These are phyloP conservation scores for Pituophis catenifer DNA, from an alignment of 2,113 vertebrate genomes.

Conservation along the genomic window DNA sequence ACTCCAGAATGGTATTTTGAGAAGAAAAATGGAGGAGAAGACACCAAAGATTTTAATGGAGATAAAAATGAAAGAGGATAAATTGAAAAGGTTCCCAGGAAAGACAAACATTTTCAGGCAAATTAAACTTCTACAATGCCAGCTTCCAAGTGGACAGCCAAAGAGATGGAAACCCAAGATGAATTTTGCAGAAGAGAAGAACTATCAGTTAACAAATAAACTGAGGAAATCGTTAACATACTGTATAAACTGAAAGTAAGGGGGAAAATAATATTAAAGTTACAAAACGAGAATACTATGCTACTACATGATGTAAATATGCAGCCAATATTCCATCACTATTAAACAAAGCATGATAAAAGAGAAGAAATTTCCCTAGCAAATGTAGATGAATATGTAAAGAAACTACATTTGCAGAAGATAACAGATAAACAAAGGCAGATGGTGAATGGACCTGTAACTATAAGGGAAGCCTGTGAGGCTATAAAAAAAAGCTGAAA, in stretches of 20 bases:
- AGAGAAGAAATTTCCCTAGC: background rate
- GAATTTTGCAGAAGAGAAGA: background rate
- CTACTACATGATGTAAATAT: background rate
- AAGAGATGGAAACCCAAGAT: background rate
- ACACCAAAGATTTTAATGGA: background rate
- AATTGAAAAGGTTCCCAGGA: background rate
- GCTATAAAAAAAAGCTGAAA: background rate
- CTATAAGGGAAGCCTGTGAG: background rate
- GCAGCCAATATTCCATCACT: background rate
- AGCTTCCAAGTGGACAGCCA: background rate
- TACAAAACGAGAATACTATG: background rate
- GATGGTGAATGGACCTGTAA: background rate
- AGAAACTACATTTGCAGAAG: background rate
- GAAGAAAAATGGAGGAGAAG: background rate
- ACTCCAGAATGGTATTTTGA: background rate
- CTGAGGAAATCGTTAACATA: background rate
- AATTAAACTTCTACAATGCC: background rate
- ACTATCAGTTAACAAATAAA: background rate
- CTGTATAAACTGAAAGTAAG: background rate
- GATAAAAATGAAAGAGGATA: background rate
- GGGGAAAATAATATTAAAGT: background rate
- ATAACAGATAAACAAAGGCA: background rate
- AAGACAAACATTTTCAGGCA: background rate
- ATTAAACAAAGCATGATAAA: background rate
- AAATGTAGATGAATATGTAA: background rate